Percentiles rank a stretch among this genome's conserved stretches.
phyloP scores from a whole-genome alignment of 2,113 vertebrate genomes.

The Ciconia boyciana region DNA sequence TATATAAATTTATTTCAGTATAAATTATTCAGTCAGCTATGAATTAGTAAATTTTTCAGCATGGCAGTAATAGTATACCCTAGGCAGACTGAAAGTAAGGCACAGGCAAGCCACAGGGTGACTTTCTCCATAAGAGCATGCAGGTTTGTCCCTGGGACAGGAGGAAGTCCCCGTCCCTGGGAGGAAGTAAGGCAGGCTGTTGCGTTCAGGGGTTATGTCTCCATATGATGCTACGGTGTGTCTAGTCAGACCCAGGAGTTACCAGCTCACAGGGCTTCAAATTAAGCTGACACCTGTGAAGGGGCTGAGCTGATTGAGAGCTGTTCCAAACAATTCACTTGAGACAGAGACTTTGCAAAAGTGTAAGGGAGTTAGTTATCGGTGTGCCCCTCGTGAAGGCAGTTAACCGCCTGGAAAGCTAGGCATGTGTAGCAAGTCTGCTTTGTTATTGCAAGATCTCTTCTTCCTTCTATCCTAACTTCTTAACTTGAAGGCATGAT shows the following conservation, averaged over 20 bases:
- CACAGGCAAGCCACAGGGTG: not conserved
- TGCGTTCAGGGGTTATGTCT: not conserved
- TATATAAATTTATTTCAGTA: not conserved
- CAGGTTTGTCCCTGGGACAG: not conserved
- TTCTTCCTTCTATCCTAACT: not conserved
- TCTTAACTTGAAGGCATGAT: not conserved
- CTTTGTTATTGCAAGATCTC: not conserved
- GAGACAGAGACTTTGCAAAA: not conserved
- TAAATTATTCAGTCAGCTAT: not conserved
- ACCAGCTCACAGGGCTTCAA: not conserved
- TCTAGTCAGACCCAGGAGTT: not conserved
- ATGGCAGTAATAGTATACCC: not conserved
- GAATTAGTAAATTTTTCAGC: not conserved
- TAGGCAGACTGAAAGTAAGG: not conserved
- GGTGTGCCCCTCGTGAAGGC: not conserved
- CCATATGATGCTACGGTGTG: fast-evolving
- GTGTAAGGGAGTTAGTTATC: not conserved
- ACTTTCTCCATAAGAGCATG: not conserved
- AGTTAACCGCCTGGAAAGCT: not conserved
- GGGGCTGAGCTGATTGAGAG: not conserved
- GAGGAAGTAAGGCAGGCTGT: not conserved
- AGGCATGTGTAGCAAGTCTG: not conserved
- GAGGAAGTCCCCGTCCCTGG: not conserved
- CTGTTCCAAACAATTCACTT: not conserved
- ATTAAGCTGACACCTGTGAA: not conserved